Percentiles rank a stretch among this genome's conserved stretches.
These are phyloP conservation scores for Trachelus troglodyta DNA, from an alignment of 2,888 invertebrate genomes.

Conservation along the genomic window DNA sequence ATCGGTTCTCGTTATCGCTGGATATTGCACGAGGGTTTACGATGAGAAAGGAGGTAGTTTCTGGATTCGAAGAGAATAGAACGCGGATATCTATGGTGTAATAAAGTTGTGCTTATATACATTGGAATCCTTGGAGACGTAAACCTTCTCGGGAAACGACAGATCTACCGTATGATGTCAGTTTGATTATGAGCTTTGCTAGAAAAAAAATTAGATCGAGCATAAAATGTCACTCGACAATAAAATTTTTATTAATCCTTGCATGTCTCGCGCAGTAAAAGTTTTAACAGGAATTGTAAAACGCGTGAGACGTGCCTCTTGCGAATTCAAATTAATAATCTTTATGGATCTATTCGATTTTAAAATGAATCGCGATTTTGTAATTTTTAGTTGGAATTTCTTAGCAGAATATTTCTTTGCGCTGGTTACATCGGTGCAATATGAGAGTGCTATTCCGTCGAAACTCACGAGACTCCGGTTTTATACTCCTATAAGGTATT, in stretches of 20 bases:
- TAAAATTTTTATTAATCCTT: neutral
- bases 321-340: neutral
- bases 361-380: neutral
- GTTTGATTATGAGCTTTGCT: neutral
- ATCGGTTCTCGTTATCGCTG: constrained; percentile 35
- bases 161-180: neutral
- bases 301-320: neutral
- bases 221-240: neutral
- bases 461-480: neutral
- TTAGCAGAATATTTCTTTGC: neutral
- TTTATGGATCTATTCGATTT: neutral
- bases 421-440: neutral
- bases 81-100: neutral
- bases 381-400: neutral
- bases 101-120: neutral
- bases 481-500: neutral
- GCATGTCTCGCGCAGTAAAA: neutral
- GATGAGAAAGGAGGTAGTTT: constrained; percentile 14
- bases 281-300: neutral
- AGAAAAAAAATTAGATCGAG: neutral
- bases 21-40: constrained; percentile 36
- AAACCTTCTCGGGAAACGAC: neutral
- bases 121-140: neutral
- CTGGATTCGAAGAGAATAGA: neutral
- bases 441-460: neutral